Conservation (phyloP, 2,888 invertebrate species). For the Watsonalla cultraria region DNA sequence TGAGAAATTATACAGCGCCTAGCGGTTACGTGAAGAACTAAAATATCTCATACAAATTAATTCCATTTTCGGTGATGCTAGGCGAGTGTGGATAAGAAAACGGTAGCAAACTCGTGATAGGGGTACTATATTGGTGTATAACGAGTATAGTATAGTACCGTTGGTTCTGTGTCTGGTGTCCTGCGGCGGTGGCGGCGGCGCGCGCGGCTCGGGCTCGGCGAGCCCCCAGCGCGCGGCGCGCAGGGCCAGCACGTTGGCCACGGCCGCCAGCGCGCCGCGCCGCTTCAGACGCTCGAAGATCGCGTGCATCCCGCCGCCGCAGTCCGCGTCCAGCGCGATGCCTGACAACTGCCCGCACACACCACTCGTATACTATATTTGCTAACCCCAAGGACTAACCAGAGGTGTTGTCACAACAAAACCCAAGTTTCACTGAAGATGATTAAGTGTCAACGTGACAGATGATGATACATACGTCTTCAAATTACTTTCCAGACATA, state of each 20-base stretch:
- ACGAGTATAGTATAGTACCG: not conserved
- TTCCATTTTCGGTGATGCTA: too few species aligned
- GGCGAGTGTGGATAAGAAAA: too few species aligned
- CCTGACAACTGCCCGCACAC: constrained; percentile 56
- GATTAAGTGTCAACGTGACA: not conserved
- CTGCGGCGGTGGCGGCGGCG: constrained; percentile 18
- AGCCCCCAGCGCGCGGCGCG: constrained; percentile 71
- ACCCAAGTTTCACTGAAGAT: too few species aligned
- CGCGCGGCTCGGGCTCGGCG: constrained; percentile 44
- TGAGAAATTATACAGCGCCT: too few species aligned
- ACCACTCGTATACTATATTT: not conserved
- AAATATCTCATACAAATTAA: too few species aligned
- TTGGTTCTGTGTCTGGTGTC: not conserved
- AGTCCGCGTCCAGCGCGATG: constrained; percentile 74
- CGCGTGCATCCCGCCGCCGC: constrained; percentile 65
- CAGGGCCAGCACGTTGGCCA: constrained; percentile 61
- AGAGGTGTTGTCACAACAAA: too few species aligned
- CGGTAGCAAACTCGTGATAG: too few species aligned
- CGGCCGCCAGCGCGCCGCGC: constrained; percentile 50
- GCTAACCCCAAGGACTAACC: not conserved
- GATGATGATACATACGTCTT: too few species aligned
- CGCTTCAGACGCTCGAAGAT: constrained; percentile 68
- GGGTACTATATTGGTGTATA: too few species aligned
- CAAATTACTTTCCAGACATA: too few species aligned
- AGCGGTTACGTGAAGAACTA: too few species aligned